These are phyloP conservation scores for Trachelus iudaicus DNA, from an alignment of 2,888 invertebrate genomes.

Conservation along the genomic window DNA sequence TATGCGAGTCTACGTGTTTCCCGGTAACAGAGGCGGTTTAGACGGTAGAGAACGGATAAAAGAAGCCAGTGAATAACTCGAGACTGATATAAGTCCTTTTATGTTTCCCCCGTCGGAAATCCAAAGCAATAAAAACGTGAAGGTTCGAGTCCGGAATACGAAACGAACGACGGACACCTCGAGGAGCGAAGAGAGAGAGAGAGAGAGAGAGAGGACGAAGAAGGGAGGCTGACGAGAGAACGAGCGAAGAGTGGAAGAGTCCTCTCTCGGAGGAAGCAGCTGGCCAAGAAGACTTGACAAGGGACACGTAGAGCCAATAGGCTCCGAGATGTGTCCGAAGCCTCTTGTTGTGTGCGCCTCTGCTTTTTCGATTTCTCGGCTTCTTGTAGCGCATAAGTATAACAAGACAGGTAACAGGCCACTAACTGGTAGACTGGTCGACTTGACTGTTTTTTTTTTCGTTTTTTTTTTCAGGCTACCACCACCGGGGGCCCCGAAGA, in stretches of 20 bases:
- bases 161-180: neutral
- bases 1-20: neutral
- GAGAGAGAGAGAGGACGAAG: neutral
- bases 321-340: neutral
- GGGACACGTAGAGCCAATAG: neutral
- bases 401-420: conserved; percentile 19
- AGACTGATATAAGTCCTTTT: neutral
- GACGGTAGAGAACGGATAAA: neutral
- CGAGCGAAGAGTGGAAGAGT: neutral
- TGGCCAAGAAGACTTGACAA: neutral
- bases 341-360: neutral
- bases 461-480: neutral
- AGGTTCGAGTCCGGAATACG: neutral
- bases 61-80: neutral
- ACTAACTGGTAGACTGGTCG: conserved; percentile 8
- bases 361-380: neutral
- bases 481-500: neutral
- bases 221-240: too few relatives aligned
- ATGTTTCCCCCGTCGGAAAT: neutral
- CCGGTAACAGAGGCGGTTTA: neutral
- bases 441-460: neutral
- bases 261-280: neutral
- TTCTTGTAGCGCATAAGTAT: conserved; percentile 8
- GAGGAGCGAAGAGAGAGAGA: neutral
- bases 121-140: neutral